Base-by-base conservation (phyloP, 1,140 invertebrate genomes). In the Campoletis sonorensis region DNA sequence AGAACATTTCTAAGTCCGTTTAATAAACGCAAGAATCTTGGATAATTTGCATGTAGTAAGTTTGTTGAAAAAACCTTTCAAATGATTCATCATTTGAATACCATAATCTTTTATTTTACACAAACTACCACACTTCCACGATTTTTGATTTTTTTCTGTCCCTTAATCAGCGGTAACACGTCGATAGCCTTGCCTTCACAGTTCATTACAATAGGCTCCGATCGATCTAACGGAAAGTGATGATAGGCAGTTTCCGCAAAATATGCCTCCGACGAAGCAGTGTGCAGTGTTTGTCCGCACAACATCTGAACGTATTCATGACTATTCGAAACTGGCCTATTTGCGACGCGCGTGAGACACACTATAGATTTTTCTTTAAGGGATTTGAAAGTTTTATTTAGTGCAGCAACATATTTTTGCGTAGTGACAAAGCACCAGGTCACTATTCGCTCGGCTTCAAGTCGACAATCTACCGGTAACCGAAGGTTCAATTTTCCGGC, bases 271-370 rank as follows among this genome's bases (percentile, higher is more conserved):
- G 80, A 30, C 0, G 68, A 77, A 70, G 80, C 72, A 78, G 4
- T 81, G 67, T 70, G 75, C 45, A n/a, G 18, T 23, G 2, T 37
- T 77, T 78, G 54, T 33, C 80, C 80, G 68, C 80, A 81, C 21
- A 81, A 51, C 7, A 15, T 27, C 23, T 58, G 26, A 2, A 58
- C 5, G 4, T 33, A 23, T 18, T 61, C 73, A 7, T 3, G 4
- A 33, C 4, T 10, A 61, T 37, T 76, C n/a, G 27, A 4, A 15
- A 26, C 1, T 27, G 23, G 23, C 27, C 8, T 4, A 54, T 54
- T 18, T 11, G 23, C 72, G 1, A 27, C n/a, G 16, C 72, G 40
- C 16, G 72, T 54, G 7, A 75, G 15, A 75, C 72, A 75, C 7
- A 75, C 45, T 18, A 54, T 45, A 54, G 26, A 2, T n/a, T 54